Conservation (phyloP, 2,888 invertebrate species). For the Calameuta pallipes region DNA sequence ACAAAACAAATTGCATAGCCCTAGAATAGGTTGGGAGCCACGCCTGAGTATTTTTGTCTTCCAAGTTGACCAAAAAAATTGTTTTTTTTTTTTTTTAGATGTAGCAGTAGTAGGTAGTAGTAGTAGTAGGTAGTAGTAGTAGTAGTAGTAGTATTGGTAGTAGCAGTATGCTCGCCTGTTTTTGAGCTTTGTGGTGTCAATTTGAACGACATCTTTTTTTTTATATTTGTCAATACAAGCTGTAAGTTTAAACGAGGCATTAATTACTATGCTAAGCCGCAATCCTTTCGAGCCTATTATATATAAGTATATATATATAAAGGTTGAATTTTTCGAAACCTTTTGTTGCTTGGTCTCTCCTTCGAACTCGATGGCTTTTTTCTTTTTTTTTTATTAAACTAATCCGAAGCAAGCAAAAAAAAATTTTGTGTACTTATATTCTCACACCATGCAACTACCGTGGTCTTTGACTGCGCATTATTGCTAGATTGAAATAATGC, state of each 20-base stretch:
- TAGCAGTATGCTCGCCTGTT: conserved; percentile 43
- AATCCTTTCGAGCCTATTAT: conserved; percentile 51
- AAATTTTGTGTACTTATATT: too few relatives aligned
- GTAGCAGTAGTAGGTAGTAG: conserved; percentile 10
- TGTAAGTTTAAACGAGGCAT: conserved; percentile 66
- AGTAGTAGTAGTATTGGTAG: conserved; percentile 7
- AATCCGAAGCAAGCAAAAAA: too few relatives aligned
- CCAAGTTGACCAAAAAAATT: conserved; percentile 63
- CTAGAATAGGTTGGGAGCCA: conserved; percentile 59
- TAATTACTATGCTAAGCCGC: conserved; percentile 58
- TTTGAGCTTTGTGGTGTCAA: conserved; percentile 57
- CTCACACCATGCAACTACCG: too few relatives aligned
- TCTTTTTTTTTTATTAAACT: too few relatives aligned
- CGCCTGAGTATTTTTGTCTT: conserved; percentile 58
- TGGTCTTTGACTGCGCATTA: too few relatives aligned
- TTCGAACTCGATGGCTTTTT: not conserved
- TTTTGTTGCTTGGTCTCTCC: conserved; percentile 60
- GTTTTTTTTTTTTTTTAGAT: conserved; percentile 10
- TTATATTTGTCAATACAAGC: conserved; percentile 62
- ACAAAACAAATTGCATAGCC: conserved; percentile 64
- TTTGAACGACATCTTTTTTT: conserved; percentile 58
- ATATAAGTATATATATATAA: conserved; percentile 29
- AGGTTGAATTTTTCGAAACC: conserved; percentile 51
- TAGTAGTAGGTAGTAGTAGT: conserved; percentile 1
- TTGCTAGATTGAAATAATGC: too few relatives aligned